Evolutionary conservation across 2,888 invertebrate species (phyloP).

Genomic region (Aphodius sticticus): DNA sequence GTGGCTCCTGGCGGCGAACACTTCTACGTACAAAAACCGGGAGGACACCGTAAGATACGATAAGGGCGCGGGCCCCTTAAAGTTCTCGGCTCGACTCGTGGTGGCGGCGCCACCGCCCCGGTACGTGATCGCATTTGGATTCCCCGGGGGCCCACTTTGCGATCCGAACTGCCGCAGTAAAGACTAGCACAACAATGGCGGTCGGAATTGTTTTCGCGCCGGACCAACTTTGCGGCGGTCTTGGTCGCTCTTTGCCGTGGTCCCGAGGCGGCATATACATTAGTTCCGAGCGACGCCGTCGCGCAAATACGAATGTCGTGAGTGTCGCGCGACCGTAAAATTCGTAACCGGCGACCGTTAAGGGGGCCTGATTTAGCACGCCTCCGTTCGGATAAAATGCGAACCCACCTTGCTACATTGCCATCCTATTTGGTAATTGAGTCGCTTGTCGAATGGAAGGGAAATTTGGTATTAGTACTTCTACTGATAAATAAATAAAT

Average conservation of each 20-base stretch:
- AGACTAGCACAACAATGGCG: slow-evolving; percentile 50
- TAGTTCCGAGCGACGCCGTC: slow-evolving; percentile 8
- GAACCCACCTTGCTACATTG: neutral
- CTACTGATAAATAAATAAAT: neutral
- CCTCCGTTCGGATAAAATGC: neutral
- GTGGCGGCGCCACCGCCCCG: slow-evolving; percentile 38
- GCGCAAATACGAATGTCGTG: neutral
- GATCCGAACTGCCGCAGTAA: slow-evolving; percentile 49
- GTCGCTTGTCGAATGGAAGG: neutral
- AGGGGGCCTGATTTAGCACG: neutral
- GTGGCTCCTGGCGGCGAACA: neutral
- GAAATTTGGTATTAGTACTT: neutral
- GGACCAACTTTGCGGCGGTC: slow-evolving; percentile 39
- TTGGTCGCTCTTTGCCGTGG: neutral
- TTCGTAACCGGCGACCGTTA: slow-evolving; percentile 4
- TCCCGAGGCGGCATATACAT: slow-evolving; percentile 21
- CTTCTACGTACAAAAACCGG: neutral
- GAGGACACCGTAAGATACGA: slow-evolving; percentile 16
- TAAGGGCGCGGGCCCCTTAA: slow-evolving; percentile 13
- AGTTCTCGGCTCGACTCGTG: slow-evolving; percentile 13
- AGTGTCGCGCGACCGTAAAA: neutral
- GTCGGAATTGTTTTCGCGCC: slow-evolving; percentile 49
- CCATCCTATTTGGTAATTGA: neutral
- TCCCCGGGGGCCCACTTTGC: slow-evolving; percentile 51
- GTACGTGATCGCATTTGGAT: slow-evolving; percentile 53